Evolutionary conservation across 2,113 vertebrate genomes (phyloP).

Genomic region (Murina feae): DNA sequence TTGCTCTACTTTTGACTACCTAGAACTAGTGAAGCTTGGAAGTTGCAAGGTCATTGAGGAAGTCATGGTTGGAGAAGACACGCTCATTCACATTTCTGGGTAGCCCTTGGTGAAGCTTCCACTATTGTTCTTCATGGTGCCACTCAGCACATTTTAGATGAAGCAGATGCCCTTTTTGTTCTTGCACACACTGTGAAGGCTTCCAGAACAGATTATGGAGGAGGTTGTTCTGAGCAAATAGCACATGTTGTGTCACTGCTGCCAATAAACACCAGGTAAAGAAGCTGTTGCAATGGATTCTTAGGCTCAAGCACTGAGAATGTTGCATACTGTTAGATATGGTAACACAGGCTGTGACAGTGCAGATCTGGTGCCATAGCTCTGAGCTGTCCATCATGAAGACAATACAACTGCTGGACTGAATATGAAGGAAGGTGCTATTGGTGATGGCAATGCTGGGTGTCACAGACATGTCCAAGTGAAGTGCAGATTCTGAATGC

Average conservation of each 20-base stretch:
- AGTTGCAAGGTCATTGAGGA: slow-evolving; percentile 97
- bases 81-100: slow-evolving; percentile 95
- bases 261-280: slow-evolving; percentile 95
- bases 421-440: slow-evolving; percentile 89
- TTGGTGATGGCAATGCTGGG: slow-evolving; percentile 91
- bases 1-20: slow-evolving; percentile 97
- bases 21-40: slow-evolving; percentile 94
- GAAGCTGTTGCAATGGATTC: slow-evolving; percentile 98
- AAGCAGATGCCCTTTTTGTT: slow-evolving; percentile 95
- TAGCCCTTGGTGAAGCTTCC: slow-evolving; percentile 97
- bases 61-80: slow-evolving; percentile 98
- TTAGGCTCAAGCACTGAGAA: slow-evolving; percentile 93
- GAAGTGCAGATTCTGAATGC: slow-evolving; percentile 96
- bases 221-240: slow-evolving; percentile 98
- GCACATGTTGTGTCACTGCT: slow-evolving; percentile 97
- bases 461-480: slow-evolving; percentile 96
- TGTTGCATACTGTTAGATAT: slow-evolving; percentile 96
- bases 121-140: slow-evolving; percentile 94
- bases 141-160: slow-evolving; percentile 96
- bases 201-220: slow-evolving; percentile 93
- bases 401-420: slow-evolving; percentile 88
- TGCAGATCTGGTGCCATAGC: slow-evolving; percentile 93
- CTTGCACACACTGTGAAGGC: slow-evolving; percentile 95
- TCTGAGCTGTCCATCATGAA: slow-evolving; percentile 94
- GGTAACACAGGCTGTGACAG: slow-evolving; percentile 98